Percentiles rank a stretch among this genome's conserved stretches.
Conservation (phyloP, 2,113 vertebrate species). For the Grammomys dolichurus region DNA sequence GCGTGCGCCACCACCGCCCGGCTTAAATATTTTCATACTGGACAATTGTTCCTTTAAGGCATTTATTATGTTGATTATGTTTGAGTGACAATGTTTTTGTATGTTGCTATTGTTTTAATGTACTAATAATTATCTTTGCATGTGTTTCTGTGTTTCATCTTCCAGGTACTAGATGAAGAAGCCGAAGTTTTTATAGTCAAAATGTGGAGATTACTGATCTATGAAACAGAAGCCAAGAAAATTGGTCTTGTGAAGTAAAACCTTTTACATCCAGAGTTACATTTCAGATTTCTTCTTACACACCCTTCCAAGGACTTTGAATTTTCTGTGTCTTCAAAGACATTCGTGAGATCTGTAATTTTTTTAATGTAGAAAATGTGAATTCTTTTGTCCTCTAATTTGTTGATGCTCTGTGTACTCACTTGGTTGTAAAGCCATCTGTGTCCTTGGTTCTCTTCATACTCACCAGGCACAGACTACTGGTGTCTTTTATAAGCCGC, state of each 20-base stretch:
- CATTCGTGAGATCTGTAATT: slow-evolving; percentile 89
- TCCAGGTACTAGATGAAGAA: slow-evolving; percentile 98
- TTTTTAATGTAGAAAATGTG: slow-evolving; percentile 93
- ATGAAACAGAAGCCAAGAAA: slow-evolving; percentile 99
- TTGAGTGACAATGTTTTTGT: not conserved
- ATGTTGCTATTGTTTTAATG: not conserved
- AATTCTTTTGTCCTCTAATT: slow-evolving; percentile 86
- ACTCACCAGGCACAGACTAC: slow-evolving; percentile 88
- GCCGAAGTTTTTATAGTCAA: slow-evolving; percentile 99
- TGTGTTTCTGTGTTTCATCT: not conserved
- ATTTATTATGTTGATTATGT: not conserved
- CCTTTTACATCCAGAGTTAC: slow-evolving; percentile 84
- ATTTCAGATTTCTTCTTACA: slow-evolving; percentile 84
- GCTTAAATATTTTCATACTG: not conserved
- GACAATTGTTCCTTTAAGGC: not conserved
- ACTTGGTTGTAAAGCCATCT: slow-evolving; percentile 86
- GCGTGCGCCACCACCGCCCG: no score
- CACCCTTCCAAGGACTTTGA: slow-evolving; percentile 84
- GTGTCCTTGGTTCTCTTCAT: slow-evolving; percentile 87
- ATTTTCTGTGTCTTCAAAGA: slow-evolving; percentile 89
- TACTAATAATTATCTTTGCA: slow-evolving; percentile 33
- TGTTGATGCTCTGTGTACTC: slow-evolving; percentile 81
- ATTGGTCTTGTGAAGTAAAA: slow-evolving; percentile 98
- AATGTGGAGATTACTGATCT: slow-evolving; percentile 99
- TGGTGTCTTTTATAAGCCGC: slow-evolving; percentile 90